Percentiles rank a stretch among this genome's conserved stretches.
Evolutionary conservation across 2,113 vertebrate genomes (phyloP).

Genomic region (Dicaeum eximium): DNA sequence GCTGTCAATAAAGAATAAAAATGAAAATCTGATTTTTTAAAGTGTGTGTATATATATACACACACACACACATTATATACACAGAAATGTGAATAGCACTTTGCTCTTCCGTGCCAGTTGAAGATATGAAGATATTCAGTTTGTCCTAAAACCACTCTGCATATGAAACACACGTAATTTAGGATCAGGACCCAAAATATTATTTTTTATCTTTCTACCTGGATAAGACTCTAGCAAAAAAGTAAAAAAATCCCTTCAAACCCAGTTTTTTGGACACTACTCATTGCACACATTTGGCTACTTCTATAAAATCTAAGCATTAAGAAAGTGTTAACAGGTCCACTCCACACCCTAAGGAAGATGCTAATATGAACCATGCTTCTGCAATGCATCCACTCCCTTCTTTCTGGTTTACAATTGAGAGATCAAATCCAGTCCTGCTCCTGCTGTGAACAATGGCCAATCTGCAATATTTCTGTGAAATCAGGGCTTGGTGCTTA

Average conservation of each 20-base stretch:
- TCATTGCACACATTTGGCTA: not conserved
- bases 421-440: conserved; percentile 1
- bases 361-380: conserved; percentile 42
- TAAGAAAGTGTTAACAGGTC: conserved; percentile 49
- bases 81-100: not conserved
- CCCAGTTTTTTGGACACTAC: not conserved
- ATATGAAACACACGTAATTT: not conserved
- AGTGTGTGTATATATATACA: fast-evolving
- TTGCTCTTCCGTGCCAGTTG: not conserved
- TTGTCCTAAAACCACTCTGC: not conserved
- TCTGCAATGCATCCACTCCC: conserved; percentile 18
- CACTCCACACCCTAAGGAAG: conserved; percentile 30
- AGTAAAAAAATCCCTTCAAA: not conserved
- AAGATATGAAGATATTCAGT: not conserved
- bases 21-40: not conserved
- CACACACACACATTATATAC: fast-evolving
- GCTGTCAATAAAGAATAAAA: not conserved
- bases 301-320: conserved; percentile 1
- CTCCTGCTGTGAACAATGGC: conserved; percentile 53
- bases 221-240: not conserved
- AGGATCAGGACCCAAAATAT: not conserved
- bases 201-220: not conserved
- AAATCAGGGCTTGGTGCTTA: not conserved
- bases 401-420: conserved; percentile 33
- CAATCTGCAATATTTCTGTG: not conserved